phyloP scores from a whole-genome alignment of 2,888 invertebrate genomes.

The Plagodis dolabraria region DNA sequence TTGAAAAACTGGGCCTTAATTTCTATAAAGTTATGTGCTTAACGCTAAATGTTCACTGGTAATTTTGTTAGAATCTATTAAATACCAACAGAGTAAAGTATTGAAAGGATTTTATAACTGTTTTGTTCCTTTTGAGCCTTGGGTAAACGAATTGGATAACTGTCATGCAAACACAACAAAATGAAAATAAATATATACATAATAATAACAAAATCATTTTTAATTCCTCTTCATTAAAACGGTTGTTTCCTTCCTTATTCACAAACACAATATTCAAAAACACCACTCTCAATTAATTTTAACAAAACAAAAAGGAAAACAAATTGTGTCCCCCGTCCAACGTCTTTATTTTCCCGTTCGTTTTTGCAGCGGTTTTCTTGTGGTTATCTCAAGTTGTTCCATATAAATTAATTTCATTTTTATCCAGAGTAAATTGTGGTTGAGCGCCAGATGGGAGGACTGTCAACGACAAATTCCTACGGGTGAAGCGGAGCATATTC shows the following conservation, averaged over 20 bases:
- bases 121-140: too few species aligned
- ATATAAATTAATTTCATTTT: conserved; percentile 55
- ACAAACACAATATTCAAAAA: conserved; percentile 7
- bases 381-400: conserved; percentile 18
- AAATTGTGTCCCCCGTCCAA: conserved; percentile 3
- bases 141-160: too few species aligned
- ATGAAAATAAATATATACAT: not conserved
- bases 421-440: conserved; percentile 39
- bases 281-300: conserved; percentile 17
- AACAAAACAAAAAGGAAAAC: not conserved
- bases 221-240: conserved; percentile 6
- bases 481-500: conserved; percentile 38
- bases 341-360: conserved; percentile 22
- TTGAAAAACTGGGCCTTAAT: too few species aligned
- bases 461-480: conserved; percentile 56
- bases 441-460: conserved; percentile 49
- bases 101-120: too few species aligned
- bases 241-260: conserved; percentile 7
- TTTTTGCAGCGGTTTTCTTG: conserved; percentile 17
- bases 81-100: too few species aligned
- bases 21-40: too few species aligned
- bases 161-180: not conserved
- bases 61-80: too few species aligned
- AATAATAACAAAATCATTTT: conserved; percentile 2
- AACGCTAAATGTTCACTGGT: too few species aligned